Conservation (phyloP, 35 echinoderm and acorn worm genomes). For the Acanthaster planci region DNA sequence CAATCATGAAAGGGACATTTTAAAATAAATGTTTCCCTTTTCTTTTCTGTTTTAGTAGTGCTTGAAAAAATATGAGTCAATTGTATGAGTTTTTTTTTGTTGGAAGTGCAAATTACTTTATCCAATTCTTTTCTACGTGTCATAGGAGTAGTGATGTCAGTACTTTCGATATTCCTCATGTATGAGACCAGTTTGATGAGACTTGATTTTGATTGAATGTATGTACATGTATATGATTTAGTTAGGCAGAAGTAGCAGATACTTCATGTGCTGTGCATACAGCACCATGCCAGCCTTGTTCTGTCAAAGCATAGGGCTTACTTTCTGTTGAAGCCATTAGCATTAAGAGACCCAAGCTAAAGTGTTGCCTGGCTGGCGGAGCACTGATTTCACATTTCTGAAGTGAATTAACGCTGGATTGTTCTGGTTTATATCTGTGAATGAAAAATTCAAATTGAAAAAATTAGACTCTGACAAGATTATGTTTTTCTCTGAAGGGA, state of each 20-base stretch:
- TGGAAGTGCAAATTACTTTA: slow-evolving; percentile 15
- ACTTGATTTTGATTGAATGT: neutral
- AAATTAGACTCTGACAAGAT: too few relatives aligned
- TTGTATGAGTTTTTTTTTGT: neutral
- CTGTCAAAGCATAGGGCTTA: neutral
- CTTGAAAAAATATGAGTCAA: neutral
- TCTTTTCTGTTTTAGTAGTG: neutral
- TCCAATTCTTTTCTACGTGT: neutral
- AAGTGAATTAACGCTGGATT: neutral
- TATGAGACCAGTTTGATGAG: slow-evolving; percentile 7
- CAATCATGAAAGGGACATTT: neutral
- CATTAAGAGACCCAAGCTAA: too few relatives aligned
- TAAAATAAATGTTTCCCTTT: neutral
- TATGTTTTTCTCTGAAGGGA: too few relatives aligned
- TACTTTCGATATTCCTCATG: neutral
- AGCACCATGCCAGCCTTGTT: neutral
- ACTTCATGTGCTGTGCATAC: neutral
- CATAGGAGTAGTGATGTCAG: neutral
- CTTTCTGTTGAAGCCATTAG: too few relatives aligned
- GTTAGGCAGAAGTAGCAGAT: neutral
- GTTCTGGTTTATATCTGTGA: slow-evolving; percentile 12
- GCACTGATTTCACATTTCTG: too few relatives aligned
- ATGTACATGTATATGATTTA: slow-evolving; percentile 5
- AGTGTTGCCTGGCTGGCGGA: neutral
- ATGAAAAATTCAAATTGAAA: too few relatives aligned